Evolutionary conservation across 1,140 invertebrate species (phyloP).

Genomic region (Homarus americanus): DNA sequence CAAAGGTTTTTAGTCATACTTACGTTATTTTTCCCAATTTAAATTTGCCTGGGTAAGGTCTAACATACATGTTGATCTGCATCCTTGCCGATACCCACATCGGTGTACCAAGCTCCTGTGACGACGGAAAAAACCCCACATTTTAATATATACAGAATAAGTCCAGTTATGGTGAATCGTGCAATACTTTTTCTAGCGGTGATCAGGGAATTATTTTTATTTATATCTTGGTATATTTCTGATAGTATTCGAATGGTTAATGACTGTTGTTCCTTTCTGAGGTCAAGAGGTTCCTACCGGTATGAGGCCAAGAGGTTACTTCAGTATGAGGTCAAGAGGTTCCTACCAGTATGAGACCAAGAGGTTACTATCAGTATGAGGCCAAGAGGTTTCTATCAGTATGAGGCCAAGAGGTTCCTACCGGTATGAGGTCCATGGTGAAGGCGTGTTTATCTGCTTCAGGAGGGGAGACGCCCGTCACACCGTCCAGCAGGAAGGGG

Average conservation of each 20-base stretch:
- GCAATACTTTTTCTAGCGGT: too few relatives aligned
- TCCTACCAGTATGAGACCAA: background rate
- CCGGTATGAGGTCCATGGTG: slow-evolving; percentile 79
- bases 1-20: too few relatives aligned
- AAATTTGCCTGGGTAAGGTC: slow-evolving; percentile 6
- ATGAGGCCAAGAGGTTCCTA: slow-evolving; percentile 77
- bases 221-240: too few relatives aligned
- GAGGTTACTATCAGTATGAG: background rate
- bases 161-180: too few relatives aligned
- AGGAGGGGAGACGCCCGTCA: slow-evolving; percentile 85
- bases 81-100: slow-evolving; percentile 46
- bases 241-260: too few relatives aligned
- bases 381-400: background rate
- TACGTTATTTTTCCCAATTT: slow-evolving; percentile 22
- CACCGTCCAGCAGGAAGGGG: slow-evolving; percentile 82
- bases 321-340: background rate
- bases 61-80: slow-evolving; percentile 60
- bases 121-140: background rate
- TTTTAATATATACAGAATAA: background rate
- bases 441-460: slow-evolving; percentile 79
- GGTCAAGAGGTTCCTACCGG: background rate
- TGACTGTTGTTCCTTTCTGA: too few relatives aligned
- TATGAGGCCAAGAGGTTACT: background rate
- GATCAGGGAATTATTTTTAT: too few relatives aligned
- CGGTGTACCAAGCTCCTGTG: slow-evolving; percentile 47